Conservation (phyloP, 1,140 invertebrate genomes). For the Leptoteleia sp. region DNA sequence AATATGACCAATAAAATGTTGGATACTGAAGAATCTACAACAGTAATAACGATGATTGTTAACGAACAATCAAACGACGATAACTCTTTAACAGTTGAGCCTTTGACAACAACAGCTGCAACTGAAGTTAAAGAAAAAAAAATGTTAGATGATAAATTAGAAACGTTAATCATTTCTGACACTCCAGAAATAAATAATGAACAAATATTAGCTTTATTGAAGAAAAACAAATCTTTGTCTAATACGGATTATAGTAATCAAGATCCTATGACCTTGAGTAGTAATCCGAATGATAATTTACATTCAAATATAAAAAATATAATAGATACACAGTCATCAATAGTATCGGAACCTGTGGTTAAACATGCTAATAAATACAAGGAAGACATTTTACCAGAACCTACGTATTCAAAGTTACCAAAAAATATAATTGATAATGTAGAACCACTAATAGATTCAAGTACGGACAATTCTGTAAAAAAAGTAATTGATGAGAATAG, state of each 20-base stretch:
- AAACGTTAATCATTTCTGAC: conserved; percentile 16
- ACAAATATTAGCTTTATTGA: conserved; percentile 44
- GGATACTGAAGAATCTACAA: conserved; percentile 1
- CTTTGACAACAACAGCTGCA: conserved; percentile 25
- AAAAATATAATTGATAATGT: conserved; percentile 73
- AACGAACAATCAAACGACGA: conserved; percentile 9
- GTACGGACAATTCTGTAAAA: conserved; percentile 51
- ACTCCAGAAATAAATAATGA: conserved; percentile 56
- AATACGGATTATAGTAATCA: too few species aligned
- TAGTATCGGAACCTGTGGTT: conserved; percentile 73
- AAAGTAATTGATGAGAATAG: conserved; percentile 58
- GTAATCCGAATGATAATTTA: too few species aligned
- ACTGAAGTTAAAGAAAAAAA: conserved; percentile 6
- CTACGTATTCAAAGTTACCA: conserved; percentile 69
- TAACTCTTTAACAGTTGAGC: conserved; percentile 22
- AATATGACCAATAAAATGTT: conserved; percentile 11
- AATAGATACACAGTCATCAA: conserved; percentile 62
- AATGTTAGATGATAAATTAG: conserved; percentile 1
- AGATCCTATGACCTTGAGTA: too few species aligned
- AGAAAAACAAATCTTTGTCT: conserved; percentile 36
- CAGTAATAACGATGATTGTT: not conserved
- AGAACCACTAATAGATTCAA: conserved; percentile 68
- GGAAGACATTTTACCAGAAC: conserved; percentile 64
- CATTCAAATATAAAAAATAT: conserved; percentile 42
- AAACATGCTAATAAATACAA: conserved; percentile 67